These are phyloP conservation scores for Epinotia ramella DNA, from an alignment of 2,888 invertebrate genomes.

Conservation along the genomic window DNA sequence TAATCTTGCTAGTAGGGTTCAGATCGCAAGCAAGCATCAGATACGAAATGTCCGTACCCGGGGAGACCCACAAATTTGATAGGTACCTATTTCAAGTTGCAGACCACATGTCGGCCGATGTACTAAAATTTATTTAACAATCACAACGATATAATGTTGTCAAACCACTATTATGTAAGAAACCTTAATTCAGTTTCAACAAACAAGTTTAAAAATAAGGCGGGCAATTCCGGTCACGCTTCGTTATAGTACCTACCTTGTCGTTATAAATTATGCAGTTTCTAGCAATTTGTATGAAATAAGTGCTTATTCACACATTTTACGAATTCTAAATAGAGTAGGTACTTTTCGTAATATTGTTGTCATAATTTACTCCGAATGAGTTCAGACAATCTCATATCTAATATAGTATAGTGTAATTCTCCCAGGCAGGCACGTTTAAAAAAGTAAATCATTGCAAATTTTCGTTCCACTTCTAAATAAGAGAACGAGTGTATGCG, in stretches of 20 bases:
- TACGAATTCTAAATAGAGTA: too few relatives aligned
- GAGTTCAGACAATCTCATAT: background rate
- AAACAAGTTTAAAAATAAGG: conserved; percentile 31
- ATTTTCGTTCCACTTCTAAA: background rate
- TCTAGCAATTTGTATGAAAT: background rate
- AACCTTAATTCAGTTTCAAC: conserved; percentile 33
- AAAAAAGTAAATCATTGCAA: background rate
- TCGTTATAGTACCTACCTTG: background rate
- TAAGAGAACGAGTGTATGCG: too few relatives aligned
- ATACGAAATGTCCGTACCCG: background rate
- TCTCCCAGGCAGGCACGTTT: background rate
- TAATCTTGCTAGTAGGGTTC: background rate
- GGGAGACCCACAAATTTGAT: too few relatives aligned
- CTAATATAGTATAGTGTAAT: background rate
- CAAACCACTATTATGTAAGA: conserved; percentile 34
- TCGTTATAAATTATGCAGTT: background rate
- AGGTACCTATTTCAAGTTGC: background rate
- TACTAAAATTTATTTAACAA: conserved; percentile 10
- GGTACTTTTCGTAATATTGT: background rate
- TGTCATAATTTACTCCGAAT: background rate
- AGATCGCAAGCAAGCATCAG: background rate
- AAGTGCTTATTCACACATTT: background rate
- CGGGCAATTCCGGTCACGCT: conserved; percentile 9
- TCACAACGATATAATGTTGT: conserved; percentile 23
- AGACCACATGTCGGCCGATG: background rate